Conservation (phyloP, 2,888 invertebrate species). For the Rotaria macrura region DNA sequence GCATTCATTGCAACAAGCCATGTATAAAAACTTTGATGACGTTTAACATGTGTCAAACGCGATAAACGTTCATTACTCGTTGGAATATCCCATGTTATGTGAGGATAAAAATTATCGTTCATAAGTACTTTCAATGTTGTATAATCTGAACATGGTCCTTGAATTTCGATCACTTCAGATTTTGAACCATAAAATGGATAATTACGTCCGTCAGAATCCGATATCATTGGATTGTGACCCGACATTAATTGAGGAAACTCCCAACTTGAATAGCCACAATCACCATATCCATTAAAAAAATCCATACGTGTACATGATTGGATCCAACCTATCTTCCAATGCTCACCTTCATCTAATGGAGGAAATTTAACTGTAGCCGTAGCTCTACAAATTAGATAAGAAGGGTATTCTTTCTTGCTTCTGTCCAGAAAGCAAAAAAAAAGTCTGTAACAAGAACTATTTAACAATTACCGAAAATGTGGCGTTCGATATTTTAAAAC, state of each 20-base stretch:
- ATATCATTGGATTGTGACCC: constrained; percentile 47
- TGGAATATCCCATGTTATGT: constrained; percentile 36
- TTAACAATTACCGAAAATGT: constrained; percentile 47
- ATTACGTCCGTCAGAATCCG: constrained; percentile 49
- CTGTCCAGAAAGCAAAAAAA: neutral
- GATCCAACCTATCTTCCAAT: constrained; percentile 50
- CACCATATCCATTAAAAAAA: constrained; percentile 48
- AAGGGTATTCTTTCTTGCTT: neutral
- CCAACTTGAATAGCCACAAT: constrained; percentile 49
- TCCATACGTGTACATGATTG: constrained; percentile 49
- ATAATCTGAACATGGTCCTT: constrained; percentile 43
- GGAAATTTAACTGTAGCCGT: constrained; percentile 47
- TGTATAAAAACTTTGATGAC: constrained; percentile 49
- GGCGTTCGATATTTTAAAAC: constrained; percentile 46
- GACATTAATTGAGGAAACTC: constrained; percentile 48
- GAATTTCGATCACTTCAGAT: constrained; percentile 44
- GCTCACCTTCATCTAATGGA: constrained; percentile 41
- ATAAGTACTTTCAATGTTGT: constrained; percentile 44
- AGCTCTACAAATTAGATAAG: constrained; percentile 39
- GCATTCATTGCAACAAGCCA: constrained; percentile 49
- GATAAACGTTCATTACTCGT: constrained; percentile 42
- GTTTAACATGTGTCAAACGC: constrained; percentile 44
- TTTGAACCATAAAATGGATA: constrained; percentile 49
- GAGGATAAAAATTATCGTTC: constrained; percentile 51
- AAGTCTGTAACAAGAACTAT: no score